Evolutionary conservation across 2,797 vertebrate species (phyloP).

Genomic region (Myotis findleyi): DNA sequence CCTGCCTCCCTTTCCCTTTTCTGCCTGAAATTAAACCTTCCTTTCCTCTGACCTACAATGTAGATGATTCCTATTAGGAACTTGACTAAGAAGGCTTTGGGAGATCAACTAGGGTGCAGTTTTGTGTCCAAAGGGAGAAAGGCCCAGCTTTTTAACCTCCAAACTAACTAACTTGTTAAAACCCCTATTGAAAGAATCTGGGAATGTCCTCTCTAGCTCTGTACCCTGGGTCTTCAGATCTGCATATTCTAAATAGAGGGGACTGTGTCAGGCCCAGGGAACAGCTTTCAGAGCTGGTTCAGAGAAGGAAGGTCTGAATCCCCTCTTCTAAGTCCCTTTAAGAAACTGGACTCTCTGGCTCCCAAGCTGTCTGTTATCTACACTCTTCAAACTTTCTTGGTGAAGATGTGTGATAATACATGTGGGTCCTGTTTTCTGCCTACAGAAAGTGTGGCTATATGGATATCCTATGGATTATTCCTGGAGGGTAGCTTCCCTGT

Average conservation of each 20-base stretch:
- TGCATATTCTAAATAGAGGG: neutral
- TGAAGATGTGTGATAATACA: neutral
- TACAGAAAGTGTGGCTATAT: neutral
- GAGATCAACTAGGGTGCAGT: neutral
- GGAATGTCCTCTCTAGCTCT: neutral
- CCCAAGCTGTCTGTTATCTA: neutral
- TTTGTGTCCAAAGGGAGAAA: neutral
- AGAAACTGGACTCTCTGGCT: neutral
- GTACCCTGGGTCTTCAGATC: neutral
- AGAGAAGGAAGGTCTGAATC: neutral
- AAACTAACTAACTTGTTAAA: slow-evolving; percentile 24
- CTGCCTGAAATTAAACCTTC: slow-evolving; percentile 21
- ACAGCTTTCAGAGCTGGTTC: neutral
- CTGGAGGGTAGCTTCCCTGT: neutral
- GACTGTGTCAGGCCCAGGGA: neutral
- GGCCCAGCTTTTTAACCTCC: neutral
- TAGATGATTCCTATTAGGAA: slow-evolving; percentile 2
- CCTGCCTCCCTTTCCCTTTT: neutral
- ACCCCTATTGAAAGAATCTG: neutral
- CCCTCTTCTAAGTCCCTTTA: neutral
- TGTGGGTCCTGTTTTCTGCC: neutral
- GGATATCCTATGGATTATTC: neutral
- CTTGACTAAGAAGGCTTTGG: neutral
- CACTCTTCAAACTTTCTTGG: neutral
- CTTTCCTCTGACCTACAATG: slow-evolving; percentile 33